A percentile compares a stretch with the other conserved stretches of the same genome.
phyloP scores from a whole-genome alignment of 2,797 vertebrate genomes.

The Dermochelys coriacea region DNA sequence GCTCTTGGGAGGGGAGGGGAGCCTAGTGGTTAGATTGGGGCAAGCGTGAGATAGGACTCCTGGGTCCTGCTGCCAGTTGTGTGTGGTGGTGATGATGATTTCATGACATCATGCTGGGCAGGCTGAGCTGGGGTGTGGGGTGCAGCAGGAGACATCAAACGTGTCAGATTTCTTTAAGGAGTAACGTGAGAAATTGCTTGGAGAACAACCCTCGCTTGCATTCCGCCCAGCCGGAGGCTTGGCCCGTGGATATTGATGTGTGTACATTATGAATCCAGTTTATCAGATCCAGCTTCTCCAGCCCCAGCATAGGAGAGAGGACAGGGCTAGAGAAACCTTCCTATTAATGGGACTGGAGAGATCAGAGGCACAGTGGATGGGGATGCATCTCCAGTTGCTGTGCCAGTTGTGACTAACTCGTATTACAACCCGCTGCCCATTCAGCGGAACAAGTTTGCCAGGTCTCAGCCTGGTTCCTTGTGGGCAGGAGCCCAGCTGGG shows the following conservation, averaged over 20 bases:
- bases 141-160: fast-evolving
- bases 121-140: too few relatives aligned
- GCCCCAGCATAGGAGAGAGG: too few relatives aligned
- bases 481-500: background rate
- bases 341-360: too few relatives aligned
- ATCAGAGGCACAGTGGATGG: too few relatives aligned
- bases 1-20: background rate
- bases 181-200: background rate
- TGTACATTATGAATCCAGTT: background rate
- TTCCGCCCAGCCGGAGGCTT: background rate
- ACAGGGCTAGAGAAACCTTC: background rate
- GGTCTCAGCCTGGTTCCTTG: background rate
- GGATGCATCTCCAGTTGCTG: too few relatives aligned
- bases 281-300: too few relatives aligned
- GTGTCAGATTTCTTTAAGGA: background rate
- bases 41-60: background rate
- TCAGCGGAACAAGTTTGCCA: background rate
- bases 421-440: too few relatives aligned
- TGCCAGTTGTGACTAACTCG: too few relatives aligned
- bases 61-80: background rate
- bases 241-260: background rate
- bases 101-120: background rate
- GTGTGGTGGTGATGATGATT: too few relatives aligned
- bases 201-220: background rate
- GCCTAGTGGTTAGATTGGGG: background rate